Conservation (phyloP, 2,797 vertebrate species). For the Malacoraja senta region DNA sequence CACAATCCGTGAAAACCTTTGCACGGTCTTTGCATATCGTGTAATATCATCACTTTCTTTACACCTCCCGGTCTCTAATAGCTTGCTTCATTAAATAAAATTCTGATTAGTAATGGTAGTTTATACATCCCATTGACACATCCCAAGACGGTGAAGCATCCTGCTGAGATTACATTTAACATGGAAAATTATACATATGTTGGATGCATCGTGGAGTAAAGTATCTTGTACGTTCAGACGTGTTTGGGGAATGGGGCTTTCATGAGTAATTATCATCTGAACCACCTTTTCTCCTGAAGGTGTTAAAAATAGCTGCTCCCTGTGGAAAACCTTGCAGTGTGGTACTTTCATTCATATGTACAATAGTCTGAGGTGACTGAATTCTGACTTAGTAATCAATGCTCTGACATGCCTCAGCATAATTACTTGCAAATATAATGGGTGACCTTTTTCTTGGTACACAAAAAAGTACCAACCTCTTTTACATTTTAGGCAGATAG, state of each 20-base stretch:
- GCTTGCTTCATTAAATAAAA: background rate
- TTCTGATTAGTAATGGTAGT: background rate
- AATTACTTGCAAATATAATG: background rate
- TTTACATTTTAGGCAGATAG: background rate
- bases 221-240: background rate
- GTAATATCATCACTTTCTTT: background rate
- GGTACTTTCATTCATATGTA: background rate
- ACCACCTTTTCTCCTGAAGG: background rate
- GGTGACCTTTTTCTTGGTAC: background rate
- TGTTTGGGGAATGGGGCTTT: background rate
- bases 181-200: background rate
- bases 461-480: background rate
- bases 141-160: background rate
- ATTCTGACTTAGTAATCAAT: background rate
- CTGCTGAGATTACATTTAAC: background rate
- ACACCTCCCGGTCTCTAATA: background rate
- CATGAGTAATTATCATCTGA: background rate
- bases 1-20: background rate
- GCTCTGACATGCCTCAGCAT: background rate
- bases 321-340: background rate
- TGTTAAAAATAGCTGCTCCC: background rate
- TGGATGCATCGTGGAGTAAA: background rate
- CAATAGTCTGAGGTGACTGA: background rate
- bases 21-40: too few relatives aligned
- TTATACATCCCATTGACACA: background rate